Base-by-base conservation (phyloP, 2,888 invertebrate species). In the Prionchulus punctatus region DNA sequence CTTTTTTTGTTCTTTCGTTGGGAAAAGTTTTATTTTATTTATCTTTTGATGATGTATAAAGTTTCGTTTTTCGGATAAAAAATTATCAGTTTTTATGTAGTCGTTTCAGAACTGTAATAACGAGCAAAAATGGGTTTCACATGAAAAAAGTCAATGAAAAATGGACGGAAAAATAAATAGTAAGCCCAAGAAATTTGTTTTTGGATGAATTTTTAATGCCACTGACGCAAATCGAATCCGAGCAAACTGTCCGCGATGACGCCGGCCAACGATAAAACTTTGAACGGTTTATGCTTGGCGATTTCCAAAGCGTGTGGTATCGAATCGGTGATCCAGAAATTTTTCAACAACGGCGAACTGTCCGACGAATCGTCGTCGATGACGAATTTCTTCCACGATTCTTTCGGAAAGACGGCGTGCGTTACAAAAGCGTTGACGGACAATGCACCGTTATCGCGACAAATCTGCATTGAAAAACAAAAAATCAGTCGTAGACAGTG, bases 321-420 rank as follows among this genome's bases (percentile, higher is more conserved):
- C 2, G 72, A 71, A 58, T 73, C 72, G 1, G 73, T 73, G 54
- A 73, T 70, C 72, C 72, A 73, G 63, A 73, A 73, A 52, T 66
- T 64, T 3, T 7, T 49, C 30, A 28, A 26, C 15, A 28, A 28
- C 43, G 26, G 7, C 15, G 7, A 15, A 12, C 27, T 28, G 52
- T n/a, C 28, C 15, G 12, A n/a, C n/a, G n/a, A n/a, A n/a, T n/a
- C n/a, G 27, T 43, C 43, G n/a, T 27, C 21, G 12, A 60, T 59
- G 1, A 69, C 65, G 59, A 73, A 73, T 43, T 64, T 63, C 53
- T 64, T 63, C 73, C 73, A 73, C 1, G 71, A 70, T 2, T 72
- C 62, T 4, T 69, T 65, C 0, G 73, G 73, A 57, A 73, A 73
- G 1, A 73, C 72, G 4, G 72, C 65, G 61, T 73, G 73, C 7